Evolutionary conservation across 2,113 vertebrate genomes (phyloP).

Genomic region (Atractosteus spatula): DNA sequence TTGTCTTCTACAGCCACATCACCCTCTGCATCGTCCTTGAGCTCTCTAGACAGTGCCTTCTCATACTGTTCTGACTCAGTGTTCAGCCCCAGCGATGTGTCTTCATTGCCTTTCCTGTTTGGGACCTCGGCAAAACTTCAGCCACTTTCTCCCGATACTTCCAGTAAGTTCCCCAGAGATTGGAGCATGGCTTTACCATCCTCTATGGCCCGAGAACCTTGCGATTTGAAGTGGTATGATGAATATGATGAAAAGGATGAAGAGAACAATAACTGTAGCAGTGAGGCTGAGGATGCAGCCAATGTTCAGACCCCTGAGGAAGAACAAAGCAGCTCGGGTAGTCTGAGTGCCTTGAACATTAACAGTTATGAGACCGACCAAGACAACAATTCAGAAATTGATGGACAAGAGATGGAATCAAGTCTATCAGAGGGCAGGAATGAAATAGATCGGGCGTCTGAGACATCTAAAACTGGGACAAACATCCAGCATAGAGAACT

Average conservation of each 20-base stretch:
- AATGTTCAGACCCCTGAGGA: neutral
- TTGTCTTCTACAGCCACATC: slow-evolving; percentile 69
- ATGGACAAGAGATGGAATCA: neutral
- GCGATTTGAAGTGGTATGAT: slow-evolving; percentile 33
- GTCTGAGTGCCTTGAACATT: slow-evolving; percentile 11
- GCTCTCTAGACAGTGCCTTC: slow-evolving; percentile 68
- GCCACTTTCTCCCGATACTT: slow-evolving; percentile 47
- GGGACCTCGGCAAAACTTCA: slow-evolving; percentile 54
- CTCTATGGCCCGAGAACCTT: slow-evolving; percentile 23
- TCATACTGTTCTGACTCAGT: slow-evolving; percentile 66
- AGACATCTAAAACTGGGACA: neutral
- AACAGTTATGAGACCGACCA: slow-evolving; percentile 27
- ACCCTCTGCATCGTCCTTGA: slow-evolving; percentile 65
- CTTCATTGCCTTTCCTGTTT: slow-evolving; percentile 56
- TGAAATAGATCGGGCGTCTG: neutral
- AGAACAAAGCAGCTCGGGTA: neutral
- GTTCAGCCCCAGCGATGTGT: slow-evolving; percentile 50
- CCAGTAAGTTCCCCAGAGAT: slow-evolving; percentile 41
- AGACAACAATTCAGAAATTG: neutral
- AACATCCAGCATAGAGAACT: slow-evolving; percentile 34
- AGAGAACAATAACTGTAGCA: slow-evolving; percentile 23
- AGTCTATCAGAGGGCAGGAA: neutral
- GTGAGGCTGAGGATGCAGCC: slow-evolving; percentile 10
- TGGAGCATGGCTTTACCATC: slow-evolving; percentile 49
- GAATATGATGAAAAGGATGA: slow-evolving; percentile 28